Base-by-base conservation (phyloP, 1,140 invertebrate species). In the Maconellicoccus hirsutus region DNA sequence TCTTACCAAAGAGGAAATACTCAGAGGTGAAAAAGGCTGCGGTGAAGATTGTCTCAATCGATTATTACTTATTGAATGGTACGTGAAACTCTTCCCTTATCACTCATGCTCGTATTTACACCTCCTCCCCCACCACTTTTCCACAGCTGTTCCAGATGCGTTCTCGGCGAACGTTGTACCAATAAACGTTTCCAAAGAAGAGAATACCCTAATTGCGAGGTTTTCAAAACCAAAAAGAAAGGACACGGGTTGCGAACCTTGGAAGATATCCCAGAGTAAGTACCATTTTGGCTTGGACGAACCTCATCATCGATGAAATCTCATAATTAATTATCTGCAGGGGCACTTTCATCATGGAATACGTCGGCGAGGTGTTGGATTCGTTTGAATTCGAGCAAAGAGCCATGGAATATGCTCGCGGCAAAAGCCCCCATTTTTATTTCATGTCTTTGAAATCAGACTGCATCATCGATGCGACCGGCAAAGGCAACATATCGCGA, bases 31-130 rank as follows among this genome's bases (percentile, higher is more conserved):
- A 79, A 80, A 86, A 26, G 93, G 93, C 33, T 98, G 96, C 82
- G 93, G 93, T 0, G 92, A 95, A 77, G 94, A 98, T 80, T 98
- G 96, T 82, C 84, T 98, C 4, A 98, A 98, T 82, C 87, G 94
- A 78, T 85, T 98, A 78, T 85, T 98, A 4, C 94, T 98, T 89
- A 98, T 98, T 79, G 96, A 98, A 87, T 98, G 96, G 92, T 93
- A 83, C 82, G 78, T 3, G 26, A 70, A 70, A 33, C 2, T 27
- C 22, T 12, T 71, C 6, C 33, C 10, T 6, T 16, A n/a, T n/a
- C n/a, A n/a, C n/a, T n/a, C n/a, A n/a, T n/a, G n/a, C n/a, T n/a
- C n/a, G n/a, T n/a, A n/a, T n/a, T n/a, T n/a, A n/a, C n/a, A n/a
- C n/a, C n/a, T n/a, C n/a, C n/a, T n/a, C n/a, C n/a, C n/a, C n/a